Conservation (phyloP, 2,888 invertebrate species). For the Halictus ligatus region DNA sequence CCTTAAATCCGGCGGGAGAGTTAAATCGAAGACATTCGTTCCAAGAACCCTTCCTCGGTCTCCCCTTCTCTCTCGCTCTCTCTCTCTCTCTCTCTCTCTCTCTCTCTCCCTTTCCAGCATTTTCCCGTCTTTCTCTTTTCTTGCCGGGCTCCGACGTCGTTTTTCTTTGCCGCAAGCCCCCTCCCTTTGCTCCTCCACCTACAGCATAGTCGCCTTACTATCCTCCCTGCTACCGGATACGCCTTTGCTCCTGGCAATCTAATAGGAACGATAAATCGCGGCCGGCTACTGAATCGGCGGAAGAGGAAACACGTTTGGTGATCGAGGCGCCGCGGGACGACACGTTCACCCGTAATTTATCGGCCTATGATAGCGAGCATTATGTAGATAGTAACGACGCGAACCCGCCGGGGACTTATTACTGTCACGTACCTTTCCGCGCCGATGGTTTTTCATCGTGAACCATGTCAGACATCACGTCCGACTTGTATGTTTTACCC, state of each 20-base stretch:
- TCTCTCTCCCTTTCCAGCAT: neutral
- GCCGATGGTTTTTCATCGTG: conserved; percentile 33
- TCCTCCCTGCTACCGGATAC: neutral
- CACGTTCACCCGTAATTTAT: conserved; percentile 65
- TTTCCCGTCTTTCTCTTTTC: conserved; percentile 39
- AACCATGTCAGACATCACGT: conserved; percentile 19
- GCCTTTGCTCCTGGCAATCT: conserved; percentile 63
- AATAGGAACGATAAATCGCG: conserved; percentile 72
- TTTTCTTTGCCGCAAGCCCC: conserved; percentile 35
- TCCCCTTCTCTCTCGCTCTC: conserved; percentile 36
- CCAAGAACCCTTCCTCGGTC: conserved; percentile 54
- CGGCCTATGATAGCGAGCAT: conserved; percentile 60
- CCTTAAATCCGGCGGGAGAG: conserved; percentile 61
- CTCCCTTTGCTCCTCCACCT: conserved; percentile 4
- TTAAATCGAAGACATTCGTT: conserved; percentile 72
- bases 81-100: conserved; percentile 23
- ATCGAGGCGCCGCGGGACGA: conserved; percentile 59
- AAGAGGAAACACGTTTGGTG: conserved; percentile 69
- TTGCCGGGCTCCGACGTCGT: conserved; percentile 48
- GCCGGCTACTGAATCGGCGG: conserved; percentile 65
- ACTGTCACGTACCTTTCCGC: conserved; percentile 50
- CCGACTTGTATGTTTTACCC: conserved; percentile 1
- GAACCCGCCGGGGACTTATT: conserved; percentile 55
- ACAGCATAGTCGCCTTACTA: neutral
- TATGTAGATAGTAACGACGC: conserved; percentile 64